Conservation (phyloP, 2,888 invertebrate species). For the Tenthredo mesomela region DNA sequence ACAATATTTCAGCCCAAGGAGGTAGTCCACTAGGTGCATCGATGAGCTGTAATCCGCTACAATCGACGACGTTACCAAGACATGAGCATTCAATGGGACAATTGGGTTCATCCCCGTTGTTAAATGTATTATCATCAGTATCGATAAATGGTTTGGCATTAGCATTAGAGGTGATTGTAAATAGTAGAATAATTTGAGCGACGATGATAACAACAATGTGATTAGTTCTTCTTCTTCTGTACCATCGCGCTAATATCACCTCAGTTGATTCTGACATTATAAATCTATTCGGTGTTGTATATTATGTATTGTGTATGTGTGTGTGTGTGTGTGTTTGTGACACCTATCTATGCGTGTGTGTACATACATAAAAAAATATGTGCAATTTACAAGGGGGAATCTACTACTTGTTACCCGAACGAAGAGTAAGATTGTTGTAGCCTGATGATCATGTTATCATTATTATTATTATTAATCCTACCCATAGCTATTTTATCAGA, state of each 20-base stretch:
- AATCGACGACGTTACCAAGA: conserved; percentile 73
- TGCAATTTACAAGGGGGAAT: background rate
- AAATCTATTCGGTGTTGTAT: background rate
- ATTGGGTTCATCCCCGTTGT: conserved; percentile 59
- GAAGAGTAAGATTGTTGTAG: conserved; percentile 7
- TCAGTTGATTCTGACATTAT: conserved; percentile 36
- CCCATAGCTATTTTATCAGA: conserved; percentile 1
- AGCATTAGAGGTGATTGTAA: background rate
- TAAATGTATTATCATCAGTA: background rate
- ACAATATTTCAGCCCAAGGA: conserved; percentile 75
- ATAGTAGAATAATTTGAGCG: background rate
- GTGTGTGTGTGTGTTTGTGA: background rate
- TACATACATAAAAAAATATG: background rate
- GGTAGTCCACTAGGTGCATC: conserved; percentile 74
- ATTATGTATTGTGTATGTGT: background rate
- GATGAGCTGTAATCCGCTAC: conserved; percentile 70
- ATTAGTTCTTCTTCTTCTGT: conserved; percentile 8
- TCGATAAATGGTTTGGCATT: conserved; percentile 11
- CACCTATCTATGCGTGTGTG: background rate
- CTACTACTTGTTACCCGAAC: conserved; percentile 22
- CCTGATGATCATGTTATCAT: background rate
- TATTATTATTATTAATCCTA: background rate
- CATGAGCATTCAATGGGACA: conserved; percentile 75
- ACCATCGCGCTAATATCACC: conserved; percentile 21
- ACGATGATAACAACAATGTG: background rate